These are phyloP conservation scores for Lithophane leautieri DNA, from an alignment of 2,888 invertebrate species.

Conservation along the genomic window DNA sequence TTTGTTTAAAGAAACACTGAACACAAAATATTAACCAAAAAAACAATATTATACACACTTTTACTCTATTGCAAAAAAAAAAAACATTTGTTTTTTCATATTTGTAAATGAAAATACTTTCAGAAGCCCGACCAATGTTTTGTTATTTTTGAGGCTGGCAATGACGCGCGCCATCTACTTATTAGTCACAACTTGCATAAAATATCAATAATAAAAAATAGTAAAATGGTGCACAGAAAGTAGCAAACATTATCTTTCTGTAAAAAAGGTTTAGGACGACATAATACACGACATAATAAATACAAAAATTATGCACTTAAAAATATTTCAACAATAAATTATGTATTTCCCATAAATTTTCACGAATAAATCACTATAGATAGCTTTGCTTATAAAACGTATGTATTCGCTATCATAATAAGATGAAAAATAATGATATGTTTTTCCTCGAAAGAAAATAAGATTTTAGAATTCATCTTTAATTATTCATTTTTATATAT, in stretches of 20 bases:
- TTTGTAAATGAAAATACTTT: not conserved
- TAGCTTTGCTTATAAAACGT: conserved; percentile 62
- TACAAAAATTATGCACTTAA: not conserved
- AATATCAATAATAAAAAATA: not conserved
- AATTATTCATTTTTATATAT: conserved; percentile 8
- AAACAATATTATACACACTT: too few relatives aligned
- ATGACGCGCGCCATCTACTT: conserved; percentile 42
- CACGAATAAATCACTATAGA: conserved; percentile 35
- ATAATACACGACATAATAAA: not conserved
- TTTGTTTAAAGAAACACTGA: not conserved
- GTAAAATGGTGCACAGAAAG: conserved; percentile 6
- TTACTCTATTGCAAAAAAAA: not conserved
- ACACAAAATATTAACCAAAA: too few relatives aligned
- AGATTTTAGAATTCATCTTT: conserved; percentile 9
- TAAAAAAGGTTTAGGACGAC: not conserved
- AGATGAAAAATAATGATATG: conserved; percentile 22
- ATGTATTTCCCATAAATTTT: conserved; percentile 17
- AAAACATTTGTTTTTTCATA: not conserved
- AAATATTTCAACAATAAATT: not conserved
- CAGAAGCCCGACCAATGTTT: conserved; percentile 40
- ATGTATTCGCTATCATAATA: conserved; percentile 50
- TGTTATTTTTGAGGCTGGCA: conserved; percentile 62
- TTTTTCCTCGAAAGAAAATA: conserved; percentile 13
- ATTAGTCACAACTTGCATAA: conserved; percentile 14
- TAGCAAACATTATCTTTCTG: too few relatives aligned